Evolutionary conservation across 2,888 invertebrate genomes (phyloP).

Genomic region (Platypus cylindrus): DNA sequence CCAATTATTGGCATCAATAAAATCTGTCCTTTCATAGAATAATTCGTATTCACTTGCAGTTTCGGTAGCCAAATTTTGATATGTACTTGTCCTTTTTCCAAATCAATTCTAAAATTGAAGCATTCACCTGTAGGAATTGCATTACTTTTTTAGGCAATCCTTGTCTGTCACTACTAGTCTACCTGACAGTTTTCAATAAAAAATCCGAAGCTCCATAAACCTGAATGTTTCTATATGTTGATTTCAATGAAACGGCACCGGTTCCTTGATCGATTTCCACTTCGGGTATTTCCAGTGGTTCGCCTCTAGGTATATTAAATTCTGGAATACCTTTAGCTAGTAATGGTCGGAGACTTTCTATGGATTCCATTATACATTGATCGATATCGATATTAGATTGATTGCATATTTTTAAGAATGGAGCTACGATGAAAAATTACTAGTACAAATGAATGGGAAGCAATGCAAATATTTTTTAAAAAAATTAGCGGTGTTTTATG

Average conservation of each 20-base stretch:
- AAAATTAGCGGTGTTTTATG: too few species aligned
- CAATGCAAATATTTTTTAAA: too few species aligned
- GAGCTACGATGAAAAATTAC: slow-evolving; percentile 37
- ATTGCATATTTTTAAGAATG: slow-evolving; percentile 53
- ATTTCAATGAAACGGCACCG: slow-evolving; percentile 47
- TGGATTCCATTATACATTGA: slow-evolving; percentile 47
- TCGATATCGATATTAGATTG: slow-evolving; percentile 50
- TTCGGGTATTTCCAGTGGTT: slow-evolving; percentile 48
- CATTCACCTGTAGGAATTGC: too few species aligned
- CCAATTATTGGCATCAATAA: slow-evolving; percentile 64
- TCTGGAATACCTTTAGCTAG: slow-evolving; percentile 48
- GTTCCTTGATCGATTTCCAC: slow-evolving; percentile 48
- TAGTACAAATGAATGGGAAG: too few species aligned
- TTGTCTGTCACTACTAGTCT: too few species aligned
- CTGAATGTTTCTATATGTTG: slow-evolving; percentile 46
- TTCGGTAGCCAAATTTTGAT: slow-evolving; percentile 52
- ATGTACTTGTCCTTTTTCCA: slow-evolving; percentile 43
- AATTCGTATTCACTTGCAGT: slow-evolving; percentile 49
- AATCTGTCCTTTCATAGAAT: slow-evolving; percentile 54
- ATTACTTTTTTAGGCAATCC: too few species aligned
- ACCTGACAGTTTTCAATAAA: slow-evolving; percentile 46
- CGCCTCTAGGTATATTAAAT: slow-evolving; percentile 50
- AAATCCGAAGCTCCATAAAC: slow-evolving; percentile 51
- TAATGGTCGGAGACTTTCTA: slow-evolving; percentile 47
- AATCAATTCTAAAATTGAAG: slow-evolving; percentile 46